These are phyloP conservation scores for Caenorhabditis zanzibari DNA, from an alignment of 2,888 invertebrate genomes.

Conservation along the genomic window DNA sequence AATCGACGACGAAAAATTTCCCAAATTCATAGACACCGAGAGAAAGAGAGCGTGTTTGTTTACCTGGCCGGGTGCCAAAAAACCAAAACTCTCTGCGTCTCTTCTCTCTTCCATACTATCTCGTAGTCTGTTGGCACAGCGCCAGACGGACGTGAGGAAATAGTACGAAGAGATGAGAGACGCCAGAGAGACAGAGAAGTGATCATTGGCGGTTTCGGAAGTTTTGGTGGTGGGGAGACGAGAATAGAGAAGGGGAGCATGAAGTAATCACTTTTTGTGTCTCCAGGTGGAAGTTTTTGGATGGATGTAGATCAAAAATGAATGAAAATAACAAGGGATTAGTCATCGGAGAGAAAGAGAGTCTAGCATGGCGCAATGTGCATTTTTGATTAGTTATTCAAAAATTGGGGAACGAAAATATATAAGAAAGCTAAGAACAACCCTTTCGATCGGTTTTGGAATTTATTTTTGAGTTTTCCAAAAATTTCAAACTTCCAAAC, in stretches of 20 bases:
- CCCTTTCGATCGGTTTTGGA: too few relatives aligned
- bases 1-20: background rate
- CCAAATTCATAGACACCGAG: background rate
- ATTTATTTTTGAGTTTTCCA: too few relatives aligned
- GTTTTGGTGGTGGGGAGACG: background rate
- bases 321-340: background rate
- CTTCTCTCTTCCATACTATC: constrained; percentile 13
- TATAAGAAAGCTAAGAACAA: too few relatives aligned
- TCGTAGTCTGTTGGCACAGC: constrained; percentile 42
- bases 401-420: too few relatives aligned
- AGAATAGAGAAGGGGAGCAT: background rate
- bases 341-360: too few relatives aligned
- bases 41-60: constrained; percentile 38
- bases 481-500: too few relatives aligned
- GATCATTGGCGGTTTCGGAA: constrained; percentile 60
- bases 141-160: constrained; percentile 38
- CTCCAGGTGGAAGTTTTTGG: background rate
- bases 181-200: constrained; percentile 18
- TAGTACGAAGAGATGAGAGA: constrained; percentile 20
- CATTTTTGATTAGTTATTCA: too few relatives aligned
- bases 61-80: constrained; percentile 59
- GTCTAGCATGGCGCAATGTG: too few relatives aligned
- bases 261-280: background rate
- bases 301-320: background rate
- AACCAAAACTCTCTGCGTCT: constrained; percentile 21